A percentile compares a stretch with the other conserved stretches of the same genome.
Conservation (phyloP, 64 coral and sea anemone genomes). For the Porites australiensis region DNA sequence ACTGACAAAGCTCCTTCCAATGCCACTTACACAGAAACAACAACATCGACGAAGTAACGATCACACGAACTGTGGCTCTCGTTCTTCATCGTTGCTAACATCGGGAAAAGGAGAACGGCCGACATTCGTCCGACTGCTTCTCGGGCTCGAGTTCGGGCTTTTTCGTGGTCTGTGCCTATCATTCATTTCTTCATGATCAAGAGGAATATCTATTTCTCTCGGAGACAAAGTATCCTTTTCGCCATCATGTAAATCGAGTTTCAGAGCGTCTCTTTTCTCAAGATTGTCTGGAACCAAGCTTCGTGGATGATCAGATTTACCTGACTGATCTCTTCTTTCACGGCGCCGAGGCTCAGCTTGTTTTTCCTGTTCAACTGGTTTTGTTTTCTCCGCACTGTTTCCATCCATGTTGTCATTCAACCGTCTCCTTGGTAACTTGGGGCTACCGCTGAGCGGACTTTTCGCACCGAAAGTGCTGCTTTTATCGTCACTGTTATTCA, state of each 20-base stretch:
- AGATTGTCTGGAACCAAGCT: conserved; percentile 20
- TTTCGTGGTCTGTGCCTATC: conserved; percentile 3
- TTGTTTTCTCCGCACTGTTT: conserved; percentile 13
- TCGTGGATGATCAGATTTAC: conserved; percentile 21
- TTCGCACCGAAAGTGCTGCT: not conserved
- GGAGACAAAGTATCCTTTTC: conserved; percentile 5
- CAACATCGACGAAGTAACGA: not conserved
- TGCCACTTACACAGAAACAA: not conserved
- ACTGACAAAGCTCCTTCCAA: not conserved
- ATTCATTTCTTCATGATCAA: conserved; percentile 6
- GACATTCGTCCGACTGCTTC: conserved; percentile 30
- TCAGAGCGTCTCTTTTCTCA: not conserved
- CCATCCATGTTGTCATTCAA: conserved; percentile 15
- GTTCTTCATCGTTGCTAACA: conserved; percentile 26
- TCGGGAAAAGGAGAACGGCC: conserved; percentile 62
- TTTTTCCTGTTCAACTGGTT: conserved; percentile 23
- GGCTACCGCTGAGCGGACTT: conserved; percentile 33
- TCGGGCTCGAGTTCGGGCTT: conserved; percentile 55
- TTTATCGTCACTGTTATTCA: conserved; percentile 3
- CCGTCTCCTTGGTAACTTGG: conserved; percentile 32
- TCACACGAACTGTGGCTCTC: conserved; percentile 76
- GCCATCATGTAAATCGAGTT: conserved; percentile 29
- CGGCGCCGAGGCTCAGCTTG: not conserved
- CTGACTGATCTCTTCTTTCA: not conserved
- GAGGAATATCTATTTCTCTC: conserved; percentile 58